Evolutionary conservation across 2,113 vertebrate species (phyloP), one percentile per base, ranked within the genome.

Genomic region (Bolborhynchus lineola): DNA sequence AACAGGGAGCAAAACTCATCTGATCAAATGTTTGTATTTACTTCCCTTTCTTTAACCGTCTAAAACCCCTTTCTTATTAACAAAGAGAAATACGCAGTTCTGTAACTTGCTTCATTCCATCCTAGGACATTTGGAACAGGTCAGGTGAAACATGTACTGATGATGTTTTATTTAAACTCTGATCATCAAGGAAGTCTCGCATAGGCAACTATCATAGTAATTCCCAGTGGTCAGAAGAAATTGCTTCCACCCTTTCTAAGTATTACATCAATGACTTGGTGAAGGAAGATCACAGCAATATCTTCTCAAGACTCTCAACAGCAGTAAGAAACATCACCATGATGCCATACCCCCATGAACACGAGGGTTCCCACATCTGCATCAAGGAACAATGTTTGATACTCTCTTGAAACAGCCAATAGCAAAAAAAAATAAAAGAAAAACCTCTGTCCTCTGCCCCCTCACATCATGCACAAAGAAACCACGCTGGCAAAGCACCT

Each of bases 401-500:
- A 44, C 10, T 42, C 5, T 76, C 35, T 33, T 60, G 11, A 37
- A 55, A 19, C 0, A 53, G 17, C 3, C 44, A 82, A 65, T 21
- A 52, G 3, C 1, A 82, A 49, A 75, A 82, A n/a, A 53, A 31
- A 10, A 44, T n/a, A 82, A 59, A 75, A 79, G 28, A 57, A 26
- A 11, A 39, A 37, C 29, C 10, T 82, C 9, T 41, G 16, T 31
- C 16, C 5, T 81, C 44, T 89, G 25, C 39, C 41, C 57, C 11
- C 7, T 33, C 15, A 20, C 0, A 2, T 50, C 4, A 10, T 1
- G 6, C 57, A 44, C 15, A 11, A 70, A 3, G 0, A 92, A 86
- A 64, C 10, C 11, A 23, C 2, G 3, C 10, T 42, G 26, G 59
- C 26, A 91, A 84, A 70, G 60, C 31, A 20, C 1, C 1, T 49